Percentiles rank a stretch among this genome's conserved stretches.
Conservation (phyloP, 2,113 vertebrate species). For the Epinephelus cyanopodus region DNA sequence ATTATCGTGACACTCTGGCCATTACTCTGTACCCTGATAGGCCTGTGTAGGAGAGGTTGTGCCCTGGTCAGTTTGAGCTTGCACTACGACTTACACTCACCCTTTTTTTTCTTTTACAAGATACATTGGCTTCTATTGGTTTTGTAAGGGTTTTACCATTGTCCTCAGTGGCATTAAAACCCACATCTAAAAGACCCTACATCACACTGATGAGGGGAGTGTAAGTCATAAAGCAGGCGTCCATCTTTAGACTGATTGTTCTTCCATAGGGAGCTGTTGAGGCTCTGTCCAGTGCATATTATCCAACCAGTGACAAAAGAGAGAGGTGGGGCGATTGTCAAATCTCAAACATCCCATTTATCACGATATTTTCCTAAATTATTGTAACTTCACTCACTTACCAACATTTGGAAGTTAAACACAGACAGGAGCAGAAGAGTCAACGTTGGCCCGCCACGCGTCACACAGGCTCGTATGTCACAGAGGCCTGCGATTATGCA, state of each 20-base stretch:
- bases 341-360: conserved; percentile 27
- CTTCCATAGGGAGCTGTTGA: conserved; percentile 80
- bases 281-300: conserved; percentile 82
- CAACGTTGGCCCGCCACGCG: conserved; percentile 9
- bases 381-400: conserved; percentile 18
- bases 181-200: conserved; percentile 35
- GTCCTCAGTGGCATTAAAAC: conserved; percentile 42
- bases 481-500: conserved; percentile 58
- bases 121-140: conserved; percentile 60
- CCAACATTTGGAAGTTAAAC: conserved; percentile 25
- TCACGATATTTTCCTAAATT: conserved; percentile 25
- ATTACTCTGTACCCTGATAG: conserved; percentile 80
- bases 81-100: conserved; percentile 81
- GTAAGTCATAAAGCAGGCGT: conserved; percentile 85
- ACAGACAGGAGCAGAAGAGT: conserved; percentile 21
- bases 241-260: conserved; percentile 82
- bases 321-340: conserved; percentile 72
- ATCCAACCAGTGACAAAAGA: conserved; percentile 79
- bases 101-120: conserved; percentile 19
- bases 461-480: conserved; percentile 45
- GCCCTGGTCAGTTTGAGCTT: conserved; percentile 80
- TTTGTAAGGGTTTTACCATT: conserved; percentile 35
- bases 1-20: conserved; percentile 78
- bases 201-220: conserved; percentile 59
- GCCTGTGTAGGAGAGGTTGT: conserved; percentile 81